A percentile compares a stretch with the other conserved stretches of the same genome.
Evolutionary conservation across 2,797 vertebrate genomes (phyloP).

Genomic region (Muscicapa striata): DNA sequence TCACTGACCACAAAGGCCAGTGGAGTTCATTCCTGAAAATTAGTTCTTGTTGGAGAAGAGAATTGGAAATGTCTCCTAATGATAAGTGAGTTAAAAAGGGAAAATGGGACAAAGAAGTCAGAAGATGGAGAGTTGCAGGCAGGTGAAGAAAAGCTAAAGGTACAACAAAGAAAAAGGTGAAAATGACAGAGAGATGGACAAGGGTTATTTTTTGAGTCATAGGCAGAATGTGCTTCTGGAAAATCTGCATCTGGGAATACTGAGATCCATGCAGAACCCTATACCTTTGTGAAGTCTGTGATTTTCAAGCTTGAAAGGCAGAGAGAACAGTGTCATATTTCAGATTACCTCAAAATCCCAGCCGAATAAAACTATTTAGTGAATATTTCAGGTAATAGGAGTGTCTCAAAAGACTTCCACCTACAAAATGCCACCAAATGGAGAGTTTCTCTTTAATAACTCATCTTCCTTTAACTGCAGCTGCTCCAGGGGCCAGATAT

Average conservation of each 20-base stretch:
- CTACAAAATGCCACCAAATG: conserved; percentile 5
- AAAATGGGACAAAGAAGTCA: background rate
- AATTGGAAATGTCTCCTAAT: background rate
- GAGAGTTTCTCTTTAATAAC: conserved; percentile 21
- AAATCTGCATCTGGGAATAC: background rate
- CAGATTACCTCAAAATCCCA: background rate
- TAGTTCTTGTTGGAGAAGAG: background rate
- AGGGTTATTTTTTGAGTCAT: background rate
- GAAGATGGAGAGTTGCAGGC: background rate
- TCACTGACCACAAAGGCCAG: background rate
- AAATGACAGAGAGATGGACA: background rate
- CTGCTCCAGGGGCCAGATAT: conserved; percentile 6
- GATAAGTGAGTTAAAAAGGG: background rate
- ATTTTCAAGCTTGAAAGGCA: background rate
- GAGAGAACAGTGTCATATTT: background rate
- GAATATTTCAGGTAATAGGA: background rate
- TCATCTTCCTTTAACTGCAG: conserved; percentile 17
- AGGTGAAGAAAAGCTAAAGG: background rate
- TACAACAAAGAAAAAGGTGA: background rate
- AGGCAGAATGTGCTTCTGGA: rapidly evolving
- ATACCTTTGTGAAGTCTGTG: background rate
- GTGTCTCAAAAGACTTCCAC: background rate
- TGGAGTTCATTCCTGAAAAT: background rate
- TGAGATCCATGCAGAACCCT: background rate
- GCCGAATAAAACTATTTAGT: background rate